A percentile compares a stretch with the other conserved stretches of the same genome.
Evolutionary conservation across 2,797 vertebrate species (phyloP).

Genomic region (Columba guinea): DNA sequence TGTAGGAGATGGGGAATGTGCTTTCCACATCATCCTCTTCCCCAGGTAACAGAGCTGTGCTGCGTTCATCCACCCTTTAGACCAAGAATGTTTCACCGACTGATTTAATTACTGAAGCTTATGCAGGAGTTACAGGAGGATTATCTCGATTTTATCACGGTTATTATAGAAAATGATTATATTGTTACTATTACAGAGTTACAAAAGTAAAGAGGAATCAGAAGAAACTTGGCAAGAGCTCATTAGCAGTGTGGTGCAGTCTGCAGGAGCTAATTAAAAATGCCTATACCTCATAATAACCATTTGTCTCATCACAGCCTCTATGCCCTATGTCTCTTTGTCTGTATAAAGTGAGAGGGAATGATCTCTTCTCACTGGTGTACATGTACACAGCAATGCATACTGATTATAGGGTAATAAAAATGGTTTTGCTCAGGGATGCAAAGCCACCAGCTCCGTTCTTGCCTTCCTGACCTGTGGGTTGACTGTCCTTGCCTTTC

Average conservation of each 20-base stretch:
- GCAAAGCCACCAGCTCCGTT: neutral
- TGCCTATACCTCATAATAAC: conserved; percentile 49
- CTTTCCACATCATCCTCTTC: neutral
- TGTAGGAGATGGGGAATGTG: neutral
- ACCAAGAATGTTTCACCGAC: conserved; percentile 35
- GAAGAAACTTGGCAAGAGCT: conserved; percentile 66
- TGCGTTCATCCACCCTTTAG: neutral
- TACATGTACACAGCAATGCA: neutral
- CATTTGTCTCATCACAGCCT: conserved; percentile 48
- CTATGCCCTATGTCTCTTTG: neutral
- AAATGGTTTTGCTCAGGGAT: neutral
- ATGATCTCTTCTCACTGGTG: neutral
- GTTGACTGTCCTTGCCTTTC: neutral
- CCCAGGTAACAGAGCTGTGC: neutral
- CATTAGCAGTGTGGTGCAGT: conserved; percentile 48
- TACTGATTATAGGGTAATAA: neutral
- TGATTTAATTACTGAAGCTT: conserved; percentile 65
- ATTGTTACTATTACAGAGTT: conserved; percentile 57
- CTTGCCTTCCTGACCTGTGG: neutral
- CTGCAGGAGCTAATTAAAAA: conserved; percentile 67
- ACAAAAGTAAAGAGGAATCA: conserved; percentile 62
- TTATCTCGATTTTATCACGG: conserved; percentile 68
- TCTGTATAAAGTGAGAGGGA: neutral
- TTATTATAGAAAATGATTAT: conserved; percentile 57
- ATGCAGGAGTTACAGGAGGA: conserved; percentile 47